Evolutionary conservation across 2,113 vertebrate species (phyloP), one percentile per base, ranked within the genome.

Genomic region (Corynorhinus townsendii): DNA sequence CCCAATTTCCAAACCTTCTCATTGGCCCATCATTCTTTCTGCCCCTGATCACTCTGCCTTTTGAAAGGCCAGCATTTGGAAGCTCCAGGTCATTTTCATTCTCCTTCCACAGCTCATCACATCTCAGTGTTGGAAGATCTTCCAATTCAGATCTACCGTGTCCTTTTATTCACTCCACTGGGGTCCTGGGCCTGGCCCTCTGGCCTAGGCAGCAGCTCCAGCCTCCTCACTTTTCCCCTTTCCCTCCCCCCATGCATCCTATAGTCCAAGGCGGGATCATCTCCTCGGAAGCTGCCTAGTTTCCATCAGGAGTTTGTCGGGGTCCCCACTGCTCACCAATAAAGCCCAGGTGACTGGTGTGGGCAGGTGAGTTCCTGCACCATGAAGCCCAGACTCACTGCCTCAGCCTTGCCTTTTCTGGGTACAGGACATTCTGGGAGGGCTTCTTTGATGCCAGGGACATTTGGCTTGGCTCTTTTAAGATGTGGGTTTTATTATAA

Each of bases 401-500:
- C 59, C 33, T 68, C 10, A 30, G 56, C 26, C 64, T 54, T 33
- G 19, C 20, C 38, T 75, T 52, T 52, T 84, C 86, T 35, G 38
- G 45, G 5, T 11, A 4, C 15, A 2, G 49, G 30, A 17, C 52
- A 49, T 73, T 86, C 86, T 17, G 5, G 19, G 73, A 75, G 20
- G 66, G 4, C 19, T 85, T 72, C 72, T 81, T 43, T 77, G 66
- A 40, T 81, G 89, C 64, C 10, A 14, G 26, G 8, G 11, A 33
- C 2, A 30, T 76, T 90, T 56, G 56, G 80, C 9, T 14, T 33
- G 45, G n/a, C 49, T 79, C 30, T 52, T 81, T 75, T 69, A 59
- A 90, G 66, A 84, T 86, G 19, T 43, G 64, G 19, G 2, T 68
- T 92, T 86, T 86, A 59, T 62, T 64, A 64, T 69, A 59, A 59